Conservation (phyloP, 2,888 invertebrate genomes). For the Tenodera sinensis region DNA sequence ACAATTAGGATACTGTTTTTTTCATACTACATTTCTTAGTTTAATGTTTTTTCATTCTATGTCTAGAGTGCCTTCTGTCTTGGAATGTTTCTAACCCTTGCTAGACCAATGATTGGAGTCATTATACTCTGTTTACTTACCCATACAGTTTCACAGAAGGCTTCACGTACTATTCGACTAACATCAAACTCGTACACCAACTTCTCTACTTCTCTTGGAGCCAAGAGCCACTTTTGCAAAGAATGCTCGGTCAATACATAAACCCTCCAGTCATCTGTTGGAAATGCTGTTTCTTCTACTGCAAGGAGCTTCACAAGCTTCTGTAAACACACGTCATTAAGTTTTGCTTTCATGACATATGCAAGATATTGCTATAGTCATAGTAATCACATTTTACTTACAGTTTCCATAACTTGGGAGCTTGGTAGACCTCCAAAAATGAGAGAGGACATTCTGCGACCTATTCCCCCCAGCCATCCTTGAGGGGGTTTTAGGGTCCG, state of each 20-base stretch:
- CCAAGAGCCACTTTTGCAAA: conserved; percentile 79
- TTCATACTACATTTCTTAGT: too few species aligned
- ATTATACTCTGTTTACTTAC: conserved; percentile 45
- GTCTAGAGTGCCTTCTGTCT: too few species aligned
- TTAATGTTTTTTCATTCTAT: too few species aligned
- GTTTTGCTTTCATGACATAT: background rate
- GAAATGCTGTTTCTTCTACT: conserved; percentile 40
- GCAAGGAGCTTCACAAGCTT: conserved; percentile 66
- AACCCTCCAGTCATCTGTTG: conserved; percentile 54
- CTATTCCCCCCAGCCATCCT: conserved; percentile 84
- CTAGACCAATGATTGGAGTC: too few species aligned
- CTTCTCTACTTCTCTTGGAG: conserved; percentile 55
- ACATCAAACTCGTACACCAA: conserved; percentile 73
- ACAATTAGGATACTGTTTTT: too few species aligned
- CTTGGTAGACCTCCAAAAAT: conserved; percentile 64
- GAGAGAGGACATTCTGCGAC: conserved; percentile 73
- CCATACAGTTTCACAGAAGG: conserved; percentile 65
- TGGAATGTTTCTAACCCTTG: too few species aligned
- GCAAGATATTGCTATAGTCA: conserved; percentile 44
- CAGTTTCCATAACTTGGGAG: conserved; percentile 36
- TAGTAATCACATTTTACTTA: conserved; percentile 31
- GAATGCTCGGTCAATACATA: conserved; percentile 71
- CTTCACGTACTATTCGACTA: conserved; percentile 66
- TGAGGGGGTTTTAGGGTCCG: conserved; percentile 68
- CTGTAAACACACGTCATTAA: background rate